A percentile compares a stretch with the other conserved stretches of the same genome.
These are phyloP conservation scores for Genyomyrus donnyi DNA, from an alignment of 2,113 vertebrate genomes.

Conservation along the genomic window DNA sequence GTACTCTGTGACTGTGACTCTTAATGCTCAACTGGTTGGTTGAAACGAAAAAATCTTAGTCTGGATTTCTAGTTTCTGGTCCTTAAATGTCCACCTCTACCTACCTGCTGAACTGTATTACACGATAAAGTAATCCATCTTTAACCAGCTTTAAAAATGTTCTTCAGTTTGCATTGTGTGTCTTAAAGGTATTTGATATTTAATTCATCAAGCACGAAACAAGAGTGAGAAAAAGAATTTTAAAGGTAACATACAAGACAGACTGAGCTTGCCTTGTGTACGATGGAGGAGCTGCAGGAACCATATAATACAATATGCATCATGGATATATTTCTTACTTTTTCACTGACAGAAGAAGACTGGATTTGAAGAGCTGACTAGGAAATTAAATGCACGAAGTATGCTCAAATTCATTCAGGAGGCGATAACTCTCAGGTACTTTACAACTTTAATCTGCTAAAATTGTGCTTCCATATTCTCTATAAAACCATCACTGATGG, in stretches of 20 bases:
- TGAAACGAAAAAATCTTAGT: not conserved
- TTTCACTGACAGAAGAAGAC: not conserved
- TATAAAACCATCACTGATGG: not conserved
- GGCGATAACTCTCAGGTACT: not conserved
- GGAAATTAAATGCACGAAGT: conserved; percentile 8
- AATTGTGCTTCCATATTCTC: not conserved
- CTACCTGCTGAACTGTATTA: not conserved
- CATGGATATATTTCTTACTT: conserved; percentile 1
- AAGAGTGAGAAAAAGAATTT: not conserved
- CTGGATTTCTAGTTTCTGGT: not conserved
- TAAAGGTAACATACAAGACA: not conserved
- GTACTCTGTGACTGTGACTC: not conserved
- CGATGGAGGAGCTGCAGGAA: not conserved
- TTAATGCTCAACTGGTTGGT: not conserved
- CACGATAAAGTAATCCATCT: not conserved
- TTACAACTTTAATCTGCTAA: conserved; percentile 6
- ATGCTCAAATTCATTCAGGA: conserved; percentile 11
- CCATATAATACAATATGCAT: not conserved
- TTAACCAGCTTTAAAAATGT: not conserved
- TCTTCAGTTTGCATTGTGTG: not conserved
- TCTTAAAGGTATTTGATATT: not conserved
- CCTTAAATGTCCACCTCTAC: not conserved
- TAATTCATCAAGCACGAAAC: not conserved
- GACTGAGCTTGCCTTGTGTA: not conserved
- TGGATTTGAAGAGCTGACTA: not conserved